Base-by-base conservation (phyloP, 2,888 invertebrate species). In the Cephus pygmeus region DNA sequence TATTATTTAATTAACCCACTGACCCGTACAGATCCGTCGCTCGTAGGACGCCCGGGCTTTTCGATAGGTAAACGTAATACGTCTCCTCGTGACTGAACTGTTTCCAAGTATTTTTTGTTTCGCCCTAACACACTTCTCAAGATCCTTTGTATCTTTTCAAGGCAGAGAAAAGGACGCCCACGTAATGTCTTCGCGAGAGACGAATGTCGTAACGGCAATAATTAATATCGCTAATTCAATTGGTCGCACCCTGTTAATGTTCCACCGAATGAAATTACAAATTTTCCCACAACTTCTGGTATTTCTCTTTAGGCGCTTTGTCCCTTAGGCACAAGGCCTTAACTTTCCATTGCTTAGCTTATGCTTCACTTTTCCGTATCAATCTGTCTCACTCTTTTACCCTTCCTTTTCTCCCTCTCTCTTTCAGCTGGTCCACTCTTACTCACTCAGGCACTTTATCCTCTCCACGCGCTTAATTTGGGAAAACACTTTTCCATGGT, bases 291-390 rank as follows among this genome's bases (percentile, higher is more conserved):
- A 56, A 56, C 23, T 56, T 23, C 23, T 56, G 56, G 56, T 23
- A 23, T 56, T 56, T 56, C 23, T 56, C 56, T 23, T 23, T 23
- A 56, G 23, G 9, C 56, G 9, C 23, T 9, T 56, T 56, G 2
- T 56, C 9, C 23, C 56, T 56, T 23, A 23, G 23, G 56, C 23
- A 9, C 23, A 6, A 9, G 2, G 3, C 2, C 9, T 56, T 1
- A 23, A 23, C 6, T 9, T 23, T 56, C 23, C 23, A 23, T 56
- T 23, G 2, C 23, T 56, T 12, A 35, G 3, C 12, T 35, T 56
- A 56, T 75, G 74, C 77, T 79, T 78, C 76, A 35, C 34, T 75
- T 68, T 73, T 75, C 40, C 56, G 69, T 78, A 56, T 78, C 31
- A 75, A 12, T 36, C 73, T 71, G 69, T 78, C 73, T 77, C 34